These are phyloP conservation scores for Patella pellucida DNA, from an alignment of 2,888 invertebrate genomes.

Conservation along the genomic window DNA sequence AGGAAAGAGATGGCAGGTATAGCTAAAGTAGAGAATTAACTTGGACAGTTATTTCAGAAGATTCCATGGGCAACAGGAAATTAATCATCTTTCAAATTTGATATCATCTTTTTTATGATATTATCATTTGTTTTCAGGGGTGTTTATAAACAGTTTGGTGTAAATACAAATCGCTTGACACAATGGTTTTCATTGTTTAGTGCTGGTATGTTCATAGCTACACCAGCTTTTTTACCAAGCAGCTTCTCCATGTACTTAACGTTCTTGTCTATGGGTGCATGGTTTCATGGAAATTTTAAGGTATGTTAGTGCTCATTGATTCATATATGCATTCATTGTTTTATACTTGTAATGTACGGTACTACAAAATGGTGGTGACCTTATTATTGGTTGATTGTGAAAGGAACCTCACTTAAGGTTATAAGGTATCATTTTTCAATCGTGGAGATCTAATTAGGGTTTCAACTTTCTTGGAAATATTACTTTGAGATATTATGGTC, in stretches of 20 bases:
- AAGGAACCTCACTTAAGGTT: too few relatives aligned
- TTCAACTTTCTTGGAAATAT: too few relatives aligned
- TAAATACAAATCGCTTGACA: slow-evolving; percentile 88
- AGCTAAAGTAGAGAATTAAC: too few relatives aligned
- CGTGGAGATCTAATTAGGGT: too few relatives aligned
- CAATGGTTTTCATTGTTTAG: slow-evolving; percentile 78
- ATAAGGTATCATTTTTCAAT: too few relatives aligned
- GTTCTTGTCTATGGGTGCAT: slow-evolving; percentile 87
- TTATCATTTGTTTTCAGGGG: slow-evolving; percentile 74
- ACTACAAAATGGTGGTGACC: too few relatives aligned
- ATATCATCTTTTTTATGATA: background rate
- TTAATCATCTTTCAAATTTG: background rate
- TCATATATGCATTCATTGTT: too few relatives aligned
- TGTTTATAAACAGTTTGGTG: slow-evolving; percentile 77
- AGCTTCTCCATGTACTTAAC: slow-evolving; percentile 94
- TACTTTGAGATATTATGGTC: background rate
- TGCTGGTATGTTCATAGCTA: slow-evolving; percentile 90
- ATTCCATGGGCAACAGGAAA: background rate
- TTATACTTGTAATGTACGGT: too few relatives aligned
- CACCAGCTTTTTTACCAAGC: slow-evolving; percentile 91
- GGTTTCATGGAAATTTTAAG: slow-evolving; percentile 83
- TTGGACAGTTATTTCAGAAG: too few relatives aligned
- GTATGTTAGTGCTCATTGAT: slow-evolving; percentile 34
- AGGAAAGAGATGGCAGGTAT: too few relatives aligned
- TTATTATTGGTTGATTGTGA: too few relatives aligned